Percentiles rank a stretch among this genome's conserved stretches.
These are phyloP conservation scores for Eubasilissa splendida DNA, from an alignment of 2,888 invertebrate species.

Conservation along the genomic window DNA sequence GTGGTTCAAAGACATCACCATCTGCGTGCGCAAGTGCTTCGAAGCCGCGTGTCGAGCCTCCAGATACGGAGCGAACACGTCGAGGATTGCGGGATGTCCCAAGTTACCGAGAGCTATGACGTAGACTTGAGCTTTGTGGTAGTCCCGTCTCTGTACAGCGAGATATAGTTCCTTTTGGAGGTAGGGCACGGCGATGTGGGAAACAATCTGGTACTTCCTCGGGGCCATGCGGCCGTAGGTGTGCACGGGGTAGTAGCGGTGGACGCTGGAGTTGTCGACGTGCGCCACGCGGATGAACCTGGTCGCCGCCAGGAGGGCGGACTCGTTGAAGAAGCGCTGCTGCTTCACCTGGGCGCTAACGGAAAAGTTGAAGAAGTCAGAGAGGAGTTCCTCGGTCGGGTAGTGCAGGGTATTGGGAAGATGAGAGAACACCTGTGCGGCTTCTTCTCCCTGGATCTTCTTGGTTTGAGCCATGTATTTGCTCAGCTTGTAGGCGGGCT, in stretches of 20 bases:
- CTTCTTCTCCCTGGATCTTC: conserved; percentile 73
- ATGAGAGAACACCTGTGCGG: conserved; percentile 73
- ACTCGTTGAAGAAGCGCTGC: conserved; percentile 71
- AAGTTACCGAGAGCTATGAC: conserved; percentile 78
- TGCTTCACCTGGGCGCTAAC: conserved; percentile 71
- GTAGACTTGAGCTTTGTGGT: conserved; percentile 74
- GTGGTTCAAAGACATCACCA: conserved; percentile 72
- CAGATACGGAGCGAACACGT: conserved; percentile 77
- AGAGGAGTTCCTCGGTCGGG: conserved; percentile 77
- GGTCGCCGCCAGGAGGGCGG: conserved; percentile 75
- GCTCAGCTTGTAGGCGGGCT: conserved; percentile 77
- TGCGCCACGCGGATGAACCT: conserved; percentile 75
- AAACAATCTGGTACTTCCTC: conserved; percentile 71
- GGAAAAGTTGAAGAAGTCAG: conserved; percentile 74
- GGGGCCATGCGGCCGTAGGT: conserved; percentile 75
- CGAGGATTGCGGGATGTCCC: conserved; percentile 75
- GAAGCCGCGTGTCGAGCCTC: conserved; percentile 74
- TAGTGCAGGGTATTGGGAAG: conserved; percentile 72
- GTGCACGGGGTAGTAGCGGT: conserved; percentile 77
- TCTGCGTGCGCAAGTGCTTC: conserved; percentile 76
- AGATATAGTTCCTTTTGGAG: conserved; percentile 71
- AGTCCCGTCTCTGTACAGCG: conserved; percentile 72
- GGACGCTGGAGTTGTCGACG: conserved; percentile 73
- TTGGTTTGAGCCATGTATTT: conserved; percentile 74
- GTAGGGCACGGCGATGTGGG: conserved; percentile 75